Percentiles rank a stretch among this genome's conserved stretches.
Conservation (phyloP, 2,797 vertebrate species). For the Oryzias sinensis region DNA sequence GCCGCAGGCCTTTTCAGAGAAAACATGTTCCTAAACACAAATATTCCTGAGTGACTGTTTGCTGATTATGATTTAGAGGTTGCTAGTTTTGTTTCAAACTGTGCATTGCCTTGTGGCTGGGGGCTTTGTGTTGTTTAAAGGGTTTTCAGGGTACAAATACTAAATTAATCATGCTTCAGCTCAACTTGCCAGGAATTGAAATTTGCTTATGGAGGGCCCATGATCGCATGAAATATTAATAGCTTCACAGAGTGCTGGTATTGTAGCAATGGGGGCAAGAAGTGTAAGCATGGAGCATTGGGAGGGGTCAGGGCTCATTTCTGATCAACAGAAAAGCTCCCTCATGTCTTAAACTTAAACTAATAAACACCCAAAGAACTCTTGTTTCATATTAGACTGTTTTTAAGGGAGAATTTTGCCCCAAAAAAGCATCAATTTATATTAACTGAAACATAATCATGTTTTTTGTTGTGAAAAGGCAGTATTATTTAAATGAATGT, state of each 20-base stretch:
- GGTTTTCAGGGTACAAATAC: constrained; percentile 81
- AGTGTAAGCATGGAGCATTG: constrained; percentile 31
- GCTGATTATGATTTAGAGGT: constrained; percentile 79
- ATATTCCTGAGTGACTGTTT: constrained; percentile 59
- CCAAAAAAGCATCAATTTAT: constrained; percentile 22
- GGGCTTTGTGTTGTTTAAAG: constrained; percentile 79
- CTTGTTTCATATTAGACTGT: constrained; percentile 1
- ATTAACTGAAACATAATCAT: constrained; percentile 41
- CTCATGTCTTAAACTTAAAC: constrained; percentile 18
- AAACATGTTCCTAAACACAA: constrained; percentile 64
- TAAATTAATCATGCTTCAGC: constrained; percentile 98
- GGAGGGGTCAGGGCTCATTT: constrained; percentile 48
- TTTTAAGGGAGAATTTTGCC: constrained; percentile 31
- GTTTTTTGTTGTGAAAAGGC: constrained; percentile 45
- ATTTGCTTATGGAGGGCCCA: constrained; percentile 93
- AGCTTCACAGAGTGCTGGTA: constrained; percentile 80
- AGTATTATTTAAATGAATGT: constrained; percentile 58
- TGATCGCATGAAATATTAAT: constrained; percentile 98
- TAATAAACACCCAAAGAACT: constrained; percentile 16
- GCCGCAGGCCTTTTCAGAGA: constrained; percentile 33
- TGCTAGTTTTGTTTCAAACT: constrained; percentile 73
- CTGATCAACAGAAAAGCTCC: constrained; percentile 24
- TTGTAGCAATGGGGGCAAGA: constrained; percentile 63
- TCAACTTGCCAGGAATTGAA: constrained; percentile 92
- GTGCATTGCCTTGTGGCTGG: constrained; percentile 68